Percentiles rank a stretch among this genome's conserved stretches.
Evolutionary conservation across 2,113 vertebrate genomes (phyloP).

Genomic region (Mandrillus leucophaeus): DNA sequence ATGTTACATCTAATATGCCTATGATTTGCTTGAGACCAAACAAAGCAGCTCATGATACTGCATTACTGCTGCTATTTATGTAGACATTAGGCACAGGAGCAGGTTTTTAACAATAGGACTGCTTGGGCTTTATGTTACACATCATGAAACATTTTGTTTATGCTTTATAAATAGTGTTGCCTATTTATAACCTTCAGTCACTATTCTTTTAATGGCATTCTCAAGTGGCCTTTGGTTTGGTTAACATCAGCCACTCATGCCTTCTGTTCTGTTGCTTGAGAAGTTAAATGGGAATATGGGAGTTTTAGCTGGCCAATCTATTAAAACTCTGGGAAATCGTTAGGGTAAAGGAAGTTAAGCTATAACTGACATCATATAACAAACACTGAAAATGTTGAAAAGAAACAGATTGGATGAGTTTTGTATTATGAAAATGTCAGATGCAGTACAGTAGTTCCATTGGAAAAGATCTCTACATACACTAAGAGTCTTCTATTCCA

Average conservation of each 20-base stretch:
- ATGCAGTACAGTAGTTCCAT: constrained; percentile 23
- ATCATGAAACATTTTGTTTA: constrained; percentile 79
- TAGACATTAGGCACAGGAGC: constrained; percentile 51
- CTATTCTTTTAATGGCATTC: constrained; percentile 63
- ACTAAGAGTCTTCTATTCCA: background rate
- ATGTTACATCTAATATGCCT: constrained; percentile 55
- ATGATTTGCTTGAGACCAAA: constrained; percentile 66
- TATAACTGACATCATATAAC: background rate
- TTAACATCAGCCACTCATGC: constrained; percentile 56
- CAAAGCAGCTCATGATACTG: constrained; percentile 51
- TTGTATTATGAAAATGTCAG: constrained; percentile 60
- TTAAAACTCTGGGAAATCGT: background rate
- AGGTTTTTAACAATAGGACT: constrained; percentile 57
- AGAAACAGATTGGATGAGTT: background rate
- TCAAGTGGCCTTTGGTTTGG: constrained; percentile 71
- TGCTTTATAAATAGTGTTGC: constrained; percentile 81
- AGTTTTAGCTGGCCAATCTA: constrained; percentile 48
- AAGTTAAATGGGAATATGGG: constrained; percentile 70
- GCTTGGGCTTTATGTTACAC: constrained; percentile 75
- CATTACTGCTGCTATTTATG: constrained; percentile 73
- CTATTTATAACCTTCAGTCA: constrained; percentile 82
- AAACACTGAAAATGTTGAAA: background rate
- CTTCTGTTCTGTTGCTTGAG: constrained; percentile 65
- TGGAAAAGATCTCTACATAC: constrained; percentile 29
- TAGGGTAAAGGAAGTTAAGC: constrained; percentile 51